These are phyloP conservation scores for Oreochromis aureus DNA, from an alignment of 2,113 vertebrate species.

Conservation along the genomic window DNA sequence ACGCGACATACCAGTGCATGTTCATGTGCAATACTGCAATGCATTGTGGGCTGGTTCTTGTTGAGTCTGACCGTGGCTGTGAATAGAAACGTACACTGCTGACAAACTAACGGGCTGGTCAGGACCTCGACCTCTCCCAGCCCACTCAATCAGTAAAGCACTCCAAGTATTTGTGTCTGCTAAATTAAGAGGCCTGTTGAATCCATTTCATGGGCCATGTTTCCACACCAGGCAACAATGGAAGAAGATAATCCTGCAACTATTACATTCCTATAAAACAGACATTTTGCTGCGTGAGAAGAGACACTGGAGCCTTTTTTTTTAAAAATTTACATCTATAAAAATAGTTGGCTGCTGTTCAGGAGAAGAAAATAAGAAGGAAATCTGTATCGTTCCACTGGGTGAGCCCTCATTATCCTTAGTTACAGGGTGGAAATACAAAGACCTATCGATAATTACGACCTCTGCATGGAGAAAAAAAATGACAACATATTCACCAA, in stretches of 20 bases:
- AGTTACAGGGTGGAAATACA: background rate
- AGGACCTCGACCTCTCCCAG: background rate
- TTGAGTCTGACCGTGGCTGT: background rate
- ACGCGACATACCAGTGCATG: background rate
- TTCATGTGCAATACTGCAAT: background rate
- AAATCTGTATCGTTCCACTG: background rate
- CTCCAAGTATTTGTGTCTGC: background rate
- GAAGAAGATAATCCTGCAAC: background rate
- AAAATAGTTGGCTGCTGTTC: background rate
- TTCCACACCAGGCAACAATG: background rate
- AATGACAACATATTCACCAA: background rate
- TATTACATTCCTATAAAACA: background rate
- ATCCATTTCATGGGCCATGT: background rate
- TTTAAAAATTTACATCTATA: background rate
- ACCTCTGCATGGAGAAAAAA: accelerated
- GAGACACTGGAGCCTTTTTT: background rate
- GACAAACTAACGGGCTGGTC: background rate
- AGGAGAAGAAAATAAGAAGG: background rate
- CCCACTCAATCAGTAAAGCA: background rate
- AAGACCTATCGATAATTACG: background rate
- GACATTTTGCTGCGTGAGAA: background rate
- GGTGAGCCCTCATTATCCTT: background rate
- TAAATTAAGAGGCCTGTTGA: background rate
- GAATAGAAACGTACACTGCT: background rate
- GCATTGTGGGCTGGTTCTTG: background rate